These are phyloP conservation scores for Ctenodactylus gundi DNA, from an alignment of 2,113 vertebrate species.

Conservation along the genomic window DNA sequence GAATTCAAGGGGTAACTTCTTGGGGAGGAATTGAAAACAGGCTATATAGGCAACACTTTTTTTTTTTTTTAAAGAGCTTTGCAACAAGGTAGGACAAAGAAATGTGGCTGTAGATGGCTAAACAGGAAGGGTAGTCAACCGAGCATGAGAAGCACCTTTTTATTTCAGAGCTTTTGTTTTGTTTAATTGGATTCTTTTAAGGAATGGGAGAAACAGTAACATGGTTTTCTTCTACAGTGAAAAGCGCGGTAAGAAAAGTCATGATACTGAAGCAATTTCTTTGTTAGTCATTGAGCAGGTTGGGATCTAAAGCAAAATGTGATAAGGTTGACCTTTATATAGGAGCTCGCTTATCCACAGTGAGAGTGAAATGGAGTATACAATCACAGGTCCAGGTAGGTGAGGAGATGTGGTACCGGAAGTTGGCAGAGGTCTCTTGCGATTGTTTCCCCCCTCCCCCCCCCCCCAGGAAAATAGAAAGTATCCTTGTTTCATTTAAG, in stretches of 20 bases:
- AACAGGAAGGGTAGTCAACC: not conserved
- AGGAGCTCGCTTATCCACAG: not conserved
- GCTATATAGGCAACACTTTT: not conserved
- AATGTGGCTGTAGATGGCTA: not conserved
- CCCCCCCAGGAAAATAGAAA: not conserved
- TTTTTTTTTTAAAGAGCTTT: not conserved
- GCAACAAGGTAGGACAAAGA: not conserved
- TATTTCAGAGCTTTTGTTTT: not conserved
- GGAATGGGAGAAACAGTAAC: not conserved
- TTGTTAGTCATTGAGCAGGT: not conserved
- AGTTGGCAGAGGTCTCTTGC: not conserved
- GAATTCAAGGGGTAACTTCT: not conserved
- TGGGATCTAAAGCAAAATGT: not conserved
- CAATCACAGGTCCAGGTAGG: not conserved
- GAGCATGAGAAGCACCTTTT: not conserved
- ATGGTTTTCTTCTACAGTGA: not conserved
- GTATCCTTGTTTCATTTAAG: slow-evolving; percentile 10
- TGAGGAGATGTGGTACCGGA: not conserved
- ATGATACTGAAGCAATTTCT: not conserved
- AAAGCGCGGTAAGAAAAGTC: not conserved
- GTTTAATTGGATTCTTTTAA: not conserved
- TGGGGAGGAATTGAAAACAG: not conserved
- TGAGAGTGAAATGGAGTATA: not conserved
- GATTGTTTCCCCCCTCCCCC: not conserved
- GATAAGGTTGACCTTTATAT: not conserved